A percentile compares a stretch with the other conserved stretches of the same genome.
Conservation (phyloP, 2,113 vertebrate genomes). For the Seriola dumerili region DNA sequence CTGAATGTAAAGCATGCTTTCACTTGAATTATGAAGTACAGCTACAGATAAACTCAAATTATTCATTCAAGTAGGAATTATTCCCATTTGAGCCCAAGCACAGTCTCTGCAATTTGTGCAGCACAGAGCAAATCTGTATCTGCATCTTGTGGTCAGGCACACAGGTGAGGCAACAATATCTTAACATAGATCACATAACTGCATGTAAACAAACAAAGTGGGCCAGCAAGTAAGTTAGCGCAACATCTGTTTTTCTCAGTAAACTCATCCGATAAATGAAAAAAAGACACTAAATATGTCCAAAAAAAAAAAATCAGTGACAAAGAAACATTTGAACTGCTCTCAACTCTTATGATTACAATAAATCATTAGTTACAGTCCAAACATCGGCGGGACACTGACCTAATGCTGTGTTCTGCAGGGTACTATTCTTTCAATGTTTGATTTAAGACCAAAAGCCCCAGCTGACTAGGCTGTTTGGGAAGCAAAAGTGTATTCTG, state of each 20-base stretch:
- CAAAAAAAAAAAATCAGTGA: conserved; percentile 31
- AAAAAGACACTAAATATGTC: conserved; percentile 7
- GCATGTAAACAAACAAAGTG: conserved; percentile 7
- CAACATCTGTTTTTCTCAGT: conserved; percentile 54
- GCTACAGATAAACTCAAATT: not conserved
- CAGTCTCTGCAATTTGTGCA: not conserved
- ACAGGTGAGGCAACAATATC: not conserved
- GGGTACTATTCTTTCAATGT: conserved; percentile 67
- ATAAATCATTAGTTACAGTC: conserved; percentile 72
- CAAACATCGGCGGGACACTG: conserved; percentile 66
- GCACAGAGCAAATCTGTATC: not conserved
- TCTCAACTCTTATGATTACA: conserved; percentile 63
- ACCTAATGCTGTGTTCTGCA: conserved; percentile 66
- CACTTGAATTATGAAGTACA: conserved; percentile 35
- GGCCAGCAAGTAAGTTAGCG: conserved; percentile 1
- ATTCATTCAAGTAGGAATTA: conserved; percentile 16
- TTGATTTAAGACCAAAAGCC: conserved; percentile 72
- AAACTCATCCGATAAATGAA: conserved; percentile 44
- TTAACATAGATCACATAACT: conserved; percentile 16
- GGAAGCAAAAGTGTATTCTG: conserved; percentile 75
- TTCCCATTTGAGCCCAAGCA: not conserved
- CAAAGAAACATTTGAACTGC: conserved; percentile 45
- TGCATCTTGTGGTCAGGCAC: not conserved
- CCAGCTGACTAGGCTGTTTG: conserved; percentile 69
- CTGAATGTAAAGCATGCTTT: conserved; percentile 24